Evolutionary conservation across 2,113 vertebrate species (phyloP), one percentile per base, ranked within the genome.

Genomic region (Petrocephalus zakoni): DNA sequence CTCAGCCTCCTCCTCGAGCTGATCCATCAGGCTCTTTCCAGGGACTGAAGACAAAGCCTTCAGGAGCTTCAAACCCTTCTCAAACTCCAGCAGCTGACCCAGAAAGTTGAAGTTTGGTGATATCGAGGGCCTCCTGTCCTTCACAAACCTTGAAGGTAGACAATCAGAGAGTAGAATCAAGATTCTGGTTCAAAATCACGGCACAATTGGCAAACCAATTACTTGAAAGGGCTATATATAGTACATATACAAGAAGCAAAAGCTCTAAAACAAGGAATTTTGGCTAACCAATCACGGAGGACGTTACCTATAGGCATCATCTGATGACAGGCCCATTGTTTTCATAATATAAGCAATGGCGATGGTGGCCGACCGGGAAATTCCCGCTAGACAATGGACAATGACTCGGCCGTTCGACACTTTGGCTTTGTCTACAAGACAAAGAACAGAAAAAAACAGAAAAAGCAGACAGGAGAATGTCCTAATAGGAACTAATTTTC

Each of bases 321-420:
- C 98, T 1, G 98, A 99, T 84, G 97, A 98, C 96, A 99, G 95
- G 93, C 97, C 97, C 98, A 99, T 99, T 94, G 97, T 99, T 96
- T 99, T 99, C 98, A 99, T 99, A 95, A 99, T 99, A 93, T 99
- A 99, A 53, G 98, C 98, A 0, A 99, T 99, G 93, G 98, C 98
- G 0, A 99, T 98, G 92, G 98, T 99, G 89, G 98, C 98, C 0
- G 98, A 99, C 86, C 98, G 96, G 52, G 98, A 99, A 94, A 99
- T 98, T 93, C 98, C 98, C 0, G 98, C 98, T 94, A 99, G 95
- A 93, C 98, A 99, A 95, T 99, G 98, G 87, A 99, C 98, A 21
- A 99, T 98, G 93, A 99, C 98, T 94, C 98, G 97, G 95, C 98
- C 98, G 96, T 98, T 99, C 93, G 97, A 99, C 92, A 99, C 96